Base-by-base conservation (phyloP, 1,140 invertebrate genomes). In the Scylla paramamosain region DNA sequence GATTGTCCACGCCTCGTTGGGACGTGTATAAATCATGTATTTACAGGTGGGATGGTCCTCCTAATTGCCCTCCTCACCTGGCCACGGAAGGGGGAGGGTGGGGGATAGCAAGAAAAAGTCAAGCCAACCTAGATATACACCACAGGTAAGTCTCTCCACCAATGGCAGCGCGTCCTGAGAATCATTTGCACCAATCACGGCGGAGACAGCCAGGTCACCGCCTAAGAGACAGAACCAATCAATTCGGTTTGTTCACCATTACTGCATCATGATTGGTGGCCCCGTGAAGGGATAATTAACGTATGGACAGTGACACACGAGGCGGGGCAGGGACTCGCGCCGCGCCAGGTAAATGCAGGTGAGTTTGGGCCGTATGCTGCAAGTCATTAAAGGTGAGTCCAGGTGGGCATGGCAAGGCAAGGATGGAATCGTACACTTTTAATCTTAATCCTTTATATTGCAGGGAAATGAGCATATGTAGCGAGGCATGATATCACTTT, bases 241-340 rank as follows among this genome's bases (percentile, higher is more conserved):
- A 94, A 94, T 94, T 94, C 88, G 93, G 93, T 52, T 82, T 94
- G 93, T 94, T 39, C 82, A 83, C 93, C 93, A 94, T 94, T 94
- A 84, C 48, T 20, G 89, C 59, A 84, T 91, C 46, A 25, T 84
- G 93, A 94, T 45, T 90, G 88, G 89, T 91, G 67, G 31, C 29
- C 31, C 88, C 88, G 59, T 91, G 88, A 94, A 94, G 88, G 88
- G 67, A 94, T 94, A 94, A 94, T 94, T 94, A 94, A 94, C 46
- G 93, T 91, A 94, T 52, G 52, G 93, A 89, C 88, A 94, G 83
- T 94, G 93, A 94, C 93, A 94, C 88, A 91, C 93, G 93, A 94
- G 88, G 59, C 87, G 82, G 39, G 82, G 29, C 67, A 94, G 90
- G n/a, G 29, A 90, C 88, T 94, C 82, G 39, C 14, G 25, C 39